Conservation (phyloP, 2,888 invertebrate genomes). For the Brachyopa scutellaris region DNA sequence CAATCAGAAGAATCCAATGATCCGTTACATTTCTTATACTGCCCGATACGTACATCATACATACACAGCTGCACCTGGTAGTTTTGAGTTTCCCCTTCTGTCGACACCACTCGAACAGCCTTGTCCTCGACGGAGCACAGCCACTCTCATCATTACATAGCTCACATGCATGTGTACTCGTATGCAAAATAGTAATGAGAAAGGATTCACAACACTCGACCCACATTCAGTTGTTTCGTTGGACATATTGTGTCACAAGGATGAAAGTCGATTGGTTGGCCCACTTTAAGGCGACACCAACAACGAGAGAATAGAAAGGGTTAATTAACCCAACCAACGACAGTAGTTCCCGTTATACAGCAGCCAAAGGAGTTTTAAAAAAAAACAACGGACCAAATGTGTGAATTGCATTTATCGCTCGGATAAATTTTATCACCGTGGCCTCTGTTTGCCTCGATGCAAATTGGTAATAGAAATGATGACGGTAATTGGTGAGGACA, state of each 20-base stretch:
- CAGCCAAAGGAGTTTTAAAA: constrained; percentile 1
- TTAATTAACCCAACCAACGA: constrained; percentile 36
- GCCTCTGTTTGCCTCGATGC: constrained; percentile 6
- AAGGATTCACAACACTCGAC: background rate
- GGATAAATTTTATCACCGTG: constrained; percentile 1
- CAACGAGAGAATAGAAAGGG: constrained; percentile 19
- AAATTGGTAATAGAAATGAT: constrained; percentile 9
- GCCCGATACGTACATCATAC: background rate
- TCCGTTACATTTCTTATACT: too few species aligned
- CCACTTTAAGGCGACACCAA: background rate
- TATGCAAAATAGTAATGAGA: constrained; percentile 11
- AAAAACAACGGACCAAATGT: constrained; percentile 2
- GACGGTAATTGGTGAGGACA: constrained; percentile 1
- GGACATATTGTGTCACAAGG: constrained; percentile 1
- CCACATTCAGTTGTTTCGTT: constrained; percentile 5
- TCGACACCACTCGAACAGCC: background rate
- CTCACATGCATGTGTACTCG: too few species aligned
- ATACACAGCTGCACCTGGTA: too few species aligned
- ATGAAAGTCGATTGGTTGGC: background rate
- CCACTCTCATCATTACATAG: constrained; percentile 15
- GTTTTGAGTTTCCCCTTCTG: too few species aligned
- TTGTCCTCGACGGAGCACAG: background rate
- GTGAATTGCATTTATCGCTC: constrained; percentile 17
- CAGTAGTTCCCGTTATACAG: background rate
- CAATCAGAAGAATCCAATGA: too few species aligned